Conservation (phyloP, 35 echinoderm and acorn worm genomes). For the Eucidaris tribuloides region DNA sequence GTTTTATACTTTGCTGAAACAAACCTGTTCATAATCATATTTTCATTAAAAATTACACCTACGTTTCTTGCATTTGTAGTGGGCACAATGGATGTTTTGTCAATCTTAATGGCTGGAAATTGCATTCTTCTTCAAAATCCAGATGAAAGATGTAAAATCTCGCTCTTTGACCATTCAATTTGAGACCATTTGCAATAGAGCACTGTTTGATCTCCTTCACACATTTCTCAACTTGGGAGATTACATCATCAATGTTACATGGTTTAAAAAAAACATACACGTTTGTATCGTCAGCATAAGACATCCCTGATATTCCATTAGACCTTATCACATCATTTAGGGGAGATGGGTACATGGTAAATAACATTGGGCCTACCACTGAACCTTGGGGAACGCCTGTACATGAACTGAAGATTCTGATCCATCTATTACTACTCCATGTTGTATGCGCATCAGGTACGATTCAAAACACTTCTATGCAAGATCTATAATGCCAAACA, state of each 20-base stretch:
- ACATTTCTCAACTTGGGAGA: no score
- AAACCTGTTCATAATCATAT: background rate
- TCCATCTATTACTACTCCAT: background rate
- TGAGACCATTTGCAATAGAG: background rate
- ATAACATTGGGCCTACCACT: background rate
- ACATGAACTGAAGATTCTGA: background rate
- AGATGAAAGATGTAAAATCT: constrained; percentile 1
- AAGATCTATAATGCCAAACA: background rate
- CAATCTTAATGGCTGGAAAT: background rate
- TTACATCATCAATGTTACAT: background rate
- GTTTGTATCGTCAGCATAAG: background rate
- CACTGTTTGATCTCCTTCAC: background rate
- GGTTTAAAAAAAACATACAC: background rate
- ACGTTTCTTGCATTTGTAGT: background rate
- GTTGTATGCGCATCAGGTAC: background rate
- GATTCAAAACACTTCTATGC: background rate
- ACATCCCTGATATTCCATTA: background rate
- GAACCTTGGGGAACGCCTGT: background rate
- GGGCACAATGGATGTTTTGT: background rate
- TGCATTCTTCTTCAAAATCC: constrained; percentile 2
- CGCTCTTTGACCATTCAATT: background rate
- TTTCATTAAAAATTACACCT: background rate
- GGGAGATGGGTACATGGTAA: background rate
- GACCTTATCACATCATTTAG: constrained; percentile 7
- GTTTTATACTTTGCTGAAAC: background rate